Evolutionary conservation across 2,888 invertebrate species (phyloP), one percentile per base, ranked within the genome.

Genomic region (Ectemnius lituratus): DNA sequence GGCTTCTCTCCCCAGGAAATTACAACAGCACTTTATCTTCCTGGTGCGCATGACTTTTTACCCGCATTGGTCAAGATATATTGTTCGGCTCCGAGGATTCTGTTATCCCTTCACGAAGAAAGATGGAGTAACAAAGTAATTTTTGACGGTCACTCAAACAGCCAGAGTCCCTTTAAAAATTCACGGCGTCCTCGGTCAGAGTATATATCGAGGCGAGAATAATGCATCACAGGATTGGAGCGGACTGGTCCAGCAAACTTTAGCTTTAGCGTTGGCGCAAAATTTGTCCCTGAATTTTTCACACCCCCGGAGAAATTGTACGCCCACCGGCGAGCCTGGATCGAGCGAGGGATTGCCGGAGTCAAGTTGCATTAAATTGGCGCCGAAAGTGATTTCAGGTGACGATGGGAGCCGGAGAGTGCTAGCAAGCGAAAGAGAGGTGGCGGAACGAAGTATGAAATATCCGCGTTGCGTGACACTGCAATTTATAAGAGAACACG

Each of bases 391-490:
- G 20, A 62, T 63, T 37, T 60, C 28, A 18, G 28, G 76, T 52
- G 28, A 60, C 46, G 57, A 63, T 23, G 64, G 67, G 16, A 62
- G 67, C 46, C 60, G 52, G 6, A 56, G 27, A n/a, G 47, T 14
- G n/a, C 47, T 47, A 23, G 23, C 23, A 23, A 23, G 23, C 23
- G 47, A 47, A 52, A 46, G 23, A 23, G 45, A 56, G 64, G 37
- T 49, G 70, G 67, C 46, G 56, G 64, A 45, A 47, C 20, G 68
- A 70, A 77, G 67, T 70, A 75, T 74, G 80, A 75, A 82, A 80
- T 80, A 82, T 82, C 73, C 76, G 66, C 47, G 78, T 82, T 71
- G 82, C 81, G 77, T 81, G 81, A 82, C 80, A 65, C 66, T 77
- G 77, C 70, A 76, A 75, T 81, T 82, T 76, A 79, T 75, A 62